Percentiles rank a stretch among this genome's conserved stretches.
These are phyloP conservation scores for Kradibia gibbosae DNA, from an alignment of 1,140 invertebrate genomes.

Conservation along the genomic window DNA sequence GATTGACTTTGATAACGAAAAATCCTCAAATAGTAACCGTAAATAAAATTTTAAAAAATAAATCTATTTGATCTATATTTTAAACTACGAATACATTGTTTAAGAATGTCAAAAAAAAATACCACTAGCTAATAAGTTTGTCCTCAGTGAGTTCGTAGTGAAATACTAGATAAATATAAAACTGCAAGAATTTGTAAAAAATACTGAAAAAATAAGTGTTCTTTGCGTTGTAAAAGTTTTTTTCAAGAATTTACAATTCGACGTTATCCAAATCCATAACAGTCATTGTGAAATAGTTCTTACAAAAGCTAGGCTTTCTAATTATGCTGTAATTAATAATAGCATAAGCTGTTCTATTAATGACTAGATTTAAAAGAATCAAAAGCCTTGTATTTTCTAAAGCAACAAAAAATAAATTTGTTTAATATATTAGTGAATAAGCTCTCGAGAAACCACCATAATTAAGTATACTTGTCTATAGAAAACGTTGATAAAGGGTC, in stretches of 20 bases:
- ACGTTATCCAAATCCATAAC: not conserved
- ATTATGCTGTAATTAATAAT: not conserved
- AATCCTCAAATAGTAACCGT: not conserved
- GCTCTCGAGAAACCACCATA: not conserved
- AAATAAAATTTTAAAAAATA: not conserved
- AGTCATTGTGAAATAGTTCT: not conserved
- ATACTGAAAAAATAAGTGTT: constrained; percentile 19
- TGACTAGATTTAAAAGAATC: constrained; percentile 1
- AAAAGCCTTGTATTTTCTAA: not conserved
- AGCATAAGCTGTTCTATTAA: not conserved
- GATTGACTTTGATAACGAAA: too few relatives aligned
- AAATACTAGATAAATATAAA: constrained; percentile 20
- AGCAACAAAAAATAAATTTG: not conserved
- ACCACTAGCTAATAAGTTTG: constrained; percentile 11
- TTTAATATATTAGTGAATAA: constrained; percentile 3
- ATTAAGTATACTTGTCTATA: not conserved
- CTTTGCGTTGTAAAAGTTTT: not conserved
- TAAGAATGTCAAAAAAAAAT: not conserved
- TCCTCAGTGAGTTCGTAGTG: not conserved
- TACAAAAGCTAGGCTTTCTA: not conserved
- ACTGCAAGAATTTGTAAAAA: not conserved
- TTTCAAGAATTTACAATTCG: not conserved
- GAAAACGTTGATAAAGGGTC: not conserved
- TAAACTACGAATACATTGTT: not conserved
- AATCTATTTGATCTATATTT: not conserved